Evolutionary conservation across 1,140 invertebrate genomes (phyloP).

Genomic region (Drosophila pseudoananassae): DNA sequence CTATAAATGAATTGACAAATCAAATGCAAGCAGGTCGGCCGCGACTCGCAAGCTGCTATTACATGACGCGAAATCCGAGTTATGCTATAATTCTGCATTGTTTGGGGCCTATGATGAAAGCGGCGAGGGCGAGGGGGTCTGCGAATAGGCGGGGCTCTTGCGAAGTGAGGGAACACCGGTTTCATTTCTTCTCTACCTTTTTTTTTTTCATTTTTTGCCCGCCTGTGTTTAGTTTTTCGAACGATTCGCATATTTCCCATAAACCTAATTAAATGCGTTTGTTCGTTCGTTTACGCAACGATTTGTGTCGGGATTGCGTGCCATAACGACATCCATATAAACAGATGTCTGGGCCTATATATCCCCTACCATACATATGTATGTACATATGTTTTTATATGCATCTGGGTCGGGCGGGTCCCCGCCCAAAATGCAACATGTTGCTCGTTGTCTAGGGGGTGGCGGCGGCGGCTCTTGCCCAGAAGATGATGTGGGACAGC

Average conservation of each 20-base stretch:
- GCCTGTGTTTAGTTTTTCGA: slow-evolving; percentile 33
- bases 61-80: slow-evolving; percentile 78
- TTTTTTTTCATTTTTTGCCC: slow-evolving; percentile 34
- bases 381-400: slow-evolving; percentile 28
- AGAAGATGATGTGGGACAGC: slow-evolving; percentile 46
- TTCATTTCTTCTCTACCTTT: slow-evolving; percentile 24
- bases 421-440: slow-evolving; percentile 59
- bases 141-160: neutral
- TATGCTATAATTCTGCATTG: slow-evolving; percentile 82
- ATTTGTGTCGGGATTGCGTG: slow-evolving; percentile 55
- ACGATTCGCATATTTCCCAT: slow-evolving; percentile 76
- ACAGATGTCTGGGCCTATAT: slow-evolving; percentile 8
- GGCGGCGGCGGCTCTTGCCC: neutral
- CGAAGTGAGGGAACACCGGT: slow-evolving; percentile 3
- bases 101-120: slow-evolving; percentile 19
- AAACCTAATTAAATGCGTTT: slow-evolving; percentile 78
- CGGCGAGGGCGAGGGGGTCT: neutral
- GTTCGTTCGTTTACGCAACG: slow-evolving; percentile 73
- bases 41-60: slow-evolving; percentile 44
- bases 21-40: slow-evolving; percentile 59
- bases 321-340: slow-evolving; percentile 35
- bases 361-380: too few species aligned
- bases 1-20: slow-evolving; percentile 81
- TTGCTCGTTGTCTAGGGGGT: slow-evolving; percentile 22
- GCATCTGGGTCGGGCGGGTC: slow-evolving; percentile 50